phyloP scores from a whole-genome alignment of 2,113 vertebrate species.

The Cromileptes altivelis region DNA sequence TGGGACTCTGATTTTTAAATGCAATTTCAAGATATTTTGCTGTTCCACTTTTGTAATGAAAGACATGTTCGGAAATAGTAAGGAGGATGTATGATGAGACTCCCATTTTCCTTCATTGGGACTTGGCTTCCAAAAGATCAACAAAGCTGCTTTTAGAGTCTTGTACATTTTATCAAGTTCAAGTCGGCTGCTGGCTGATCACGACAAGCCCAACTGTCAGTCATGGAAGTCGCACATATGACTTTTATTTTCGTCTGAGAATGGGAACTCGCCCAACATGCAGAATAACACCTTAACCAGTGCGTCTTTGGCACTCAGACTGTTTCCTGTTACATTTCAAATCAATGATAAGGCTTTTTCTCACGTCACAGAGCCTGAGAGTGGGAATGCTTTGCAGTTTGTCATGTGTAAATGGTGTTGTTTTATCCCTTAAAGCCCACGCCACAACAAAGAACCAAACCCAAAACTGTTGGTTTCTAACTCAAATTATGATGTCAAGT shows the following conservation, averaged over 20 bases:
- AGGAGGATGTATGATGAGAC: conserved; percentile 22
- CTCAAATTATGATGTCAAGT: conserved; percentile 65
- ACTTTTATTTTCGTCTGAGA: conserved; percentile 50
- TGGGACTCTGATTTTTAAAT: conserved; percentile 38
- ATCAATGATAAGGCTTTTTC: conserved; percentile 37
- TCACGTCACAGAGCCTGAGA: conserved; percentile 26
- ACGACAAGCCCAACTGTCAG: conserved; percentile 36
- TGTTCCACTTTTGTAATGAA: conserved; percentile 48
- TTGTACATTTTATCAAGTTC: conserved; percentile 37
- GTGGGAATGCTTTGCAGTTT: conserved; percentile 39
- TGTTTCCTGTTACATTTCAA: conserved; percentile 48
- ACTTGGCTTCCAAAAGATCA: conserved; percentile 51
- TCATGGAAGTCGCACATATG: conserved; percentile 38
- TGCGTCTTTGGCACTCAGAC: conserved; percentile 26
- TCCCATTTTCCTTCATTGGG: conserved; percentile 38
- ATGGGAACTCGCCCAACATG: conserved; percentile 23
- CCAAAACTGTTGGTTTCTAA: conserved; percentile 35
- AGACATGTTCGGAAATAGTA: conserved; percentile 38
- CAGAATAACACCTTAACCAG: conserved; percentile 40
- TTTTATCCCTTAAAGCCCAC: conserved; percentile 16
- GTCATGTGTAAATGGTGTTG: conserved; percentile 6
- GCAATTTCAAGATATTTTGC: conserved; percentile 41
- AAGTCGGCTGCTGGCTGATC: conserved; percentile 26
- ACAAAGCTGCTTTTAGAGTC: conserved; percentile 27
- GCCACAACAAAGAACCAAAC: conserved; percentile 47